Evolutionary conservation across 1,140 invertebrate genomes (phyloP), one percentile per base, ranked within the genome.

Genomic region (Heterodera carotae): DNA sequence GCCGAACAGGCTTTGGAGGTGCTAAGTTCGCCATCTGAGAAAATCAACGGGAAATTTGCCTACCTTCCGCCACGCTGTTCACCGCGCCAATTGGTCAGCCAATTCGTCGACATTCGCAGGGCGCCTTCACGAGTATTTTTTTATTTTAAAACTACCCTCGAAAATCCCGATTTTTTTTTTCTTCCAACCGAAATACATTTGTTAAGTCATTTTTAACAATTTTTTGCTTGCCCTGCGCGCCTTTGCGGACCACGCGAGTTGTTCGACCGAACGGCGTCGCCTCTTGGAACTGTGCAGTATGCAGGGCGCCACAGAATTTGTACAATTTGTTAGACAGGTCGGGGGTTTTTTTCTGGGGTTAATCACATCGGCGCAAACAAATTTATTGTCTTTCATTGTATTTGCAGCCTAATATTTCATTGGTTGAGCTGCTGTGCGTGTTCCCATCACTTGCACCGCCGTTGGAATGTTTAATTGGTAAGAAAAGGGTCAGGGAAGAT

Each of bases 271-370:
- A 48, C 39, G 53, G n/a, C 39, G 39, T 5, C 39, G 69, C 27
- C 36, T 43, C 22, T 43, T 70, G 12, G 25, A 70, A 56, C 25
- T 70, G 29, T 36, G 29, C 36, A 48, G 39, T 25, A 5, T 18
- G 4, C 33, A 70, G 36, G 69, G 69, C 10, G 27, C 39, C 10
- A 18, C 69, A 10, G 53, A 70, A 43, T 59, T 70, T 70, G 15
- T 22, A 27, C 10, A 34, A 29, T 66, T 66, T 34, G 33, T 66
- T 31, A 8, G 62, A 66, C 62, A 66, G 62, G 62, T 66, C n/a
- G n/a, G 39, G 0, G 0, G 12, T 43, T 43, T 66, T 66, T 31
- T 31, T 62, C 8, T 31, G 1, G 7, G n/a, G 3, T 15, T 15
- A 62, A 62, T 5, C n/a, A 6, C 0, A 31, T n/a, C n/a, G n/a